A percentile compares a stretch with the other conserved stretches of the same genome.
Evolutionary conservation across 2,113 vertebrate genomes (phyloP).

Genomic region (Phyllopteryx taeniolatus): DNA sequence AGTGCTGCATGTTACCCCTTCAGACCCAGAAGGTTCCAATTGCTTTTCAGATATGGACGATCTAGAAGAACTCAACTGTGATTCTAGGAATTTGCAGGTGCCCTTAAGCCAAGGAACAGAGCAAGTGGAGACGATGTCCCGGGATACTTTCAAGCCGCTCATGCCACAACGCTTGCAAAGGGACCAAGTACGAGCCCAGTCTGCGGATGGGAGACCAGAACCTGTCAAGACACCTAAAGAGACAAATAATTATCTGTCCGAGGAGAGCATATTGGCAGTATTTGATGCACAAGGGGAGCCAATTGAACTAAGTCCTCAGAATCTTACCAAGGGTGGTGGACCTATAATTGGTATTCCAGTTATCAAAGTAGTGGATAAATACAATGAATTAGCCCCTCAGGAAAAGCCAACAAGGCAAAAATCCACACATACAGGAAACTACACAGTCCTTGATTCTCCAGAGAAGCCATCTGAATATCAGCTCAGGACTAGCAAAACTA

Average conservation of each 20-base stretch:
- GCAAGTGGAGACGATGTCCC: constrained; percentile 52
- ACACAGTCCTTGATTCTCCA: constrained; percentile 61
- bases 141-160: constrained; percentile 59
- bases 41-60: constrained; percentile 81
- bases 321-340: constrained; percentile 64
- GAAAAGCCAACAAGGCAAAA: constrained; percentile 69
- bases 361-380: constrained; percentile 56
- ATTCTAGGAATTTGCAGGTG: constrained; percentile 71
- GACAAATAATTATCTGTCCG: constrained; percentile 78
- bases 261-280: constrained; percentile 78
- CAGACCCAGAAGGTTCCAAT: constrained; percentile 50
- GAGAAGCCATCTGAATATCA: constrained; percentile 68
- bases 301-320: constrained; percentile 79
- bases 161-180: constrained; percentile 55
- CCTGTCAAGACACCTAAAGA: constrained; percentile 76
- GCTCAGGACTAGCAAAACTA: constrained; percentile 38
- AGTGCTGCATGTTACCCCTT: constrained; percentile 54
- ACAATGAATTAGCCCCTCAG: constrained; percentile 69
- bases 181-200: constrained; percentile 65
- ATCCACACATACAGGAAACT: constrained; percentile 62
- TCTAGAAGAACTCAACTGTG: constrained; percentile 76
- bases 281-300: constrained; percentile 84
- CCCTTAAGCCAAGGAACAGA: constrained; percentile 65
- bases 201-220: constrained; percentile 71
- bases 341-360: constrained; percentile 69